Base-by-base conservation (phyloP, 2,797 vertebrate genomes). In the Gymnodraco acuticeps region DNA sequence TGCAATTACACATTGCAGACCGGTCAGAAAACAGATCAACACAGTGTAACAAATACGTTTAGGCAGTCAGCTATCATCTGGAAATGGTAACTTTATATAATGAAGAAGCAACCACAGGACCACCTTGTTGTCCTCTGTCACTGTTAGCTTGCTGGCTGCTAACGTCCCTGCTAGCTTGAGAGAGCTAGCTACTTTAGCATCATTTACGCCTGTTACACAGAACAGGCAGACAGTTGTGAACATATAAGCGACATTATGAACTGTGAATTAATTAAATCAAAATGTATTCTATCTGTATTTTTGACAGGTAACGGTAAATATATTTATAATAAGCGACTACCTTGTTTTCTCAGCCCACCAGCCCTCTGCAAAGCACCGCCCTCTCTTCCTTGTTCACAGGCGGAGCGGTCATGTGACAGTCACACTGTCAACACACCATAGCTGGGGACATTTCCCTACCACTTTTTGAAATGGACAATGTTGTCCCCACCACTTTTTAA, bases 341-440 rank as follows among this genome's bases (percentile, higher is more conserved):
- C 89, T 91, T 88, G 60, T 71, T 70, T 80, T 64, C 20, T 77
- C 56, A 70, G 64, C 23, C 73, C 80, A 70, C 56, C 82, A 75
- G 81, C 20, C 20, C 72, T 64, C 6, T 16, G 65, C 46, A 11
- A 70, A 74, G 70, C 79, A 38, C 85, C 81, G 71, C 84, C 88
- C 80, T 73, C 74, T 52, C 85, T 92, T 93, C 91, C 92, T 66
- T 84, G 59, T 84, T 83, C 12, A 20, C 47, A 13, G 48, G 38
- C 41, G 23, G 4, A 56, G n/a, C 2, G 2, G 80, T 92, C 91
- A 92, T 7, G 86, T 91, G 88, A 86, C 75, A 14, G 14, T 1
- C 17, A 16, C 31, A 31, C 3, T 6, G 53, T 76, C 77, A 77
- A 48, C 27, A 27, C 27, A 27, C 27, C 3, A 4, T 27, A 4